Evolutionary conservation across 2,113 vertebrate genomes (phyloP).

Genomic region (Leptobrachium leishanense): DNA sequence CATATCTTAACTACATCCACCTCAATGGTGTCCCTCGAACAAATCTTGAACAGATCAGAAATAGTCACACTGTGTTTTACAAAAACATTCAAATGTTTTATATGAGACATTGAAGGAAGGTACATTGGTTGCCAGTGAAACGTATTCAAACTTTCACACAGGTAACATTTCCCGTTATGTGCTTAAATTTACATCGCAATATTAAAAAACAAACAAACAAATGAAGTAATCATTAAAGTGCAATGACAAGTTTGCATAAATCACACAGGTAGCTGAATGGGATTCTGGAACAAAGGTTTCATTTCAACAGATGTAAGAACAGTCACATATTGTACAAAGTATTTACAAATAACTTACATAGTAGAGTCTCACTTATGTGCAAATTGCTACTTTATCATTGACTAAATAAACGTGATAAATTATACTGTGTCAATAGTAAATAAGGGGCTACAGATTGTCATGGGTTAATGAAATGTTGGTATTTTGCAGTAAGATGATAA

Average conservation of each 20-base stretch:
- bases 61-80: too few species aligned
- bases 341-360: slow-evolving; percentile 63
- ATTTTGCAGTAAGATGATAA: neutral
- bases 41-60: too few species aligned
- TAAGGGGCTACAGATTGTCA: slow-evolving; percentile 27
- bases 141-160: slow-evolving; percentile 63
- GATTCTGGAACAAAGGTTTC: slow-evolving; percentile 45
- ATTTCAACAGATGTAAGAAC: slow-evolving; percentile 44
- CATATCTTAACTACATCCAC: too few species aligned
- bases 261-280: slow-evolving; percentile 35
- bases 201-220: slow-evolving; percentile 52
- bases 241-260: slow-evolving; percentile 53
- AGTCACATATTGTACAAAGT: slow-evolving; percentile 53
- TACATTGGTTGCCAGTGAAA: slow-evolving; percentile 54
- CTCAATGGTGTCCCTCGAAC: too few species aligned
- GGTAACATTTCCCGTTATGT: slow-evolving; percentile 52
- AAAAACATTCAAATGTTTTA: too few species aligned
- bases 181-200: slow-evolving; percentile 63
- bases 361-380: slow-evolving; percentile 47
- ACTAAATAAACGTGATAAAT: slow-evolving; percentile 45
- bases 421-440: neutral
- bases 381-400: slow-evolving; percentile 42
- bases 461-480: neutral
- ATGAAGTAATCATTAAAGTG: slow-evolving; percentile 68
- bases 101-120: slow-evolving; percentile 30